Base-by-base conservation (phyloP, 2,888 invertebrate species). In the Tethea ocularis region DNA sequence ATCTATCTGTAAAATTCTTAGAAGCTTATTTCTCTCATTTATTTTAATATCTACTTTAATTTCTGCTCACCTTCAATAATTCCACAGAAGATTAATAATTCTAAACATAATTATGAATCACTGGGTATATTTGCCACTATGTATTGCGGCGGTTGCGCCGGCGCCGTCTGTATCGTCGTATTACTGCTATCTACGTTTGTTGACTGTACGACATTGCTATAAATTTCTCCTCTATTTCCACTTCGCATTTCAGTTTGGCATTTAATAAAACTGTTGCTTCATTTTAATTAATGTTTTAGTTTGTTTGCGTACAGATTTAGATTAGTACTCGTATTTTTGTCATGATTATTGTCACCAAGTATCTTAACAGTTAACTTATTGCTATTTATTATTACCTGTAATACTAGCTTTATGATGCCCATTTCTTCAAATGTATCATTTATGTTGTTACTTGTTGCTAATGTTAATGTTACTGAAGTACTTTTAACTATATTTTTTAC, bases 21-120 rank as follows among this genome's bases (percentile, higher is more conserved):
- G 10, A 29, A 4, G 24, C 24, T 24, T 24, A 4, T 29, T 7
- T 29, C 10, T 29, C 29, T 29, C 8, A 29, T 29, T 5, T 10
- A 10, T 10, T 8, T 29, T 8, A 10, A 10, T 10, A 8, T 36
- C 15, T 41, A 1, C 41, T n/a, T n/a, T 41, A 41, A 41, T n/a
- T 8, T 41, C n/a, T 41, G 17, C 15, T n/a, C 17, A 41, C 17
- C 46, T 20, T 10, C 7, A 46, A 46, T 46, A 46, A 46, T 20
- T 46, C 23, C 52, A 52, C 52, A 51, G 8, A 7, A 20, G 68
- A 67, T 67, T 67, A 75, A 75, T 78, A 75, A 74, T 78, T 77
- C 78, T 78, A 79, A 80, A 79, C 80, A 78, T 74, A 74, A 74
- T 66, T 72, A 81, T 80, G 82, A 80, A 75, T 80, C 80, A 81